Evolutionary conservation across 2,113 vertebrate genomes (phyloP), one percentile per base, ranked within the genome.

Genomic region (Halcyon senegalensis): DNA sequence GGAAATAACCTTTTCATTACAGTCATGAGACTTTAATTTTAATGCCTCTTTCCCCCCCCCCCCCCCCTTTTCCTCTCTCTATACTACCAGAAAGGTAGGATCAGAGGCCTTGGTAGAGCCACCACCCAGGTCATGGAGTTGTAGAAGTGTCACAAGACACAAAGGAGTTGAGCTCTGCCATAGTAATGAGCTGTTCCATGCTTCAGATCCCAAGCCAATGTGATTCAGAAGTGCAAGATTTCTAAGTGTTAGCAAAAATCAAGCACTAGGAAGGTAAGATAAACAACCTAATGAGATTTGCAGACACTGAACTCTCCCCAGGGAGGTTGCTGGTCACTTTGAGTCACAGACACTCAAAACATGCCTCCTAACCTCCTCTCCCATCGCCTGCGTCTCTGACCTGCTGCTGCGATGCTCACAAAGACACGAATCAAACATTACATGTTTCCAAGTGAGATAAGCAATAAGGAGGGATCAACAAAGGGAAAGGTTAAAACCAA

Each of bases 1-100:
- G 70, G 84, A 94, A 94, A 97, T 95, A 95, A 97, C 94, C 96
- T 96, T 94, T 95, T 88, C 87, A 53, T 84, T 75, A 96, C 37
- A 84, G 96, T 84, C 94, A 55, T 33, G n/a, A 91, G 89, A 74
- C 84, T 83, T 48, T 62, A 89, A 94, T 97, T 95, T 95, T 93
- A 94, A 97, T 94, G 89, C 28, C 84, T 84, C 93, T n/a, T n/a
- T n/a, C n/a, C n/a, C n/a, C n/a, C n/a, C n/a, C n/a, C n/a, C n/a
- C n/a, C n/a, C n/a, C n/a, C n/a, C n/a, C n/a, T 19, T 33, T 11
- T 60, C 24, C 25, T 6, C 19, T 53, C 35, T 93, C 91, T 44
- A 35, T 50, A 43, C 76, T 95, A 96, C 95, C 95, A 91, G 96
- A 95, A 96, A 84, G 73, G 75, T 87, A 93, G 64, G 87, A 95